Base-by-base conservation (phyloP, 2,113 vertebrate species). In the Mobula hypostoma region DNA sequence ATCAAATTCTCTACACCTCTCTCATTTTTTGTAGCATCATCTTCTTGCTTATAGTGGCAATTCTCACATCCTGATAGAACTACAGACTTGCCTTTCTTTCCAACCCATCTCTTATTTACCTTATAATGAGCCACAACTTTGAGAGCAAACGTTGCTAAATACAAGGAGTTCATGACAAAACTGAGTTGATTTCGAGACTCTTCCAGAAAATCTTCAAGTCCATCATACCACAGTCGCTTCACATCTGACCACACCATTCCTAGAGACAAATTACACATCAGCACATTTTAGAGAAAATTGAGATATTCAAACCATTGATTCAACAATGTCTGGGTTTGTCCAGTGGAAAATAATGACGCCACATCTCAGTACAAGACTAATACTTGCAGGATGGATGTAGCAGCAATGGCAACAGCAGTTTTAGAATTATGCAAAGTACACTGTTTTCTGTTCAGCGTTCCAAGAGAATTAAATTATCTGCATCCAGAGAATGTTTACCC, bases 231-330 rank as follows among this genome's bases (percentile, higher is more conserved):
- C 76, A 99, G 97, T 61, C 98, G 98, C 96, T 99, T 99, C 96
- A 99, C 98, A 95, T 99, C 99, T 40, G 98, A 99, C 99, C 98
- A 99, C 96, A 99, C 98, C 99, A 99, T 99, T 94, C 99, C 99
- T 99, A 94, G 94, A 94, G 94, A 88, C 88, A 79, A 63, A 95
- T 95, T 48, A 94, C 68, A 94, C 82, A 70, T 76, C 78, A 83
- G 90, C 58, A 87, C 29, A 58, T 82, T 93, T 11, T 48, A 24
- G 56, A 66, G 58, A 24, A 58, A 68, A 94, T 80, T 9, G 79
- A 61, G 3, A 79, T 14, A 58, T 29, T 94, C 24, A 94, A 79
- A 94, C 94, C 74, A 78, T 63, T 66, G 58, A 91, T 32, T 68
- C 88, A 92, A 93, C 91, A 72, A 93, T 74, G 68, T 93, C 66